Conservation (phyloP, 2,113 vertebrate genomes). For the Gopherus evgoodei region DNA sequence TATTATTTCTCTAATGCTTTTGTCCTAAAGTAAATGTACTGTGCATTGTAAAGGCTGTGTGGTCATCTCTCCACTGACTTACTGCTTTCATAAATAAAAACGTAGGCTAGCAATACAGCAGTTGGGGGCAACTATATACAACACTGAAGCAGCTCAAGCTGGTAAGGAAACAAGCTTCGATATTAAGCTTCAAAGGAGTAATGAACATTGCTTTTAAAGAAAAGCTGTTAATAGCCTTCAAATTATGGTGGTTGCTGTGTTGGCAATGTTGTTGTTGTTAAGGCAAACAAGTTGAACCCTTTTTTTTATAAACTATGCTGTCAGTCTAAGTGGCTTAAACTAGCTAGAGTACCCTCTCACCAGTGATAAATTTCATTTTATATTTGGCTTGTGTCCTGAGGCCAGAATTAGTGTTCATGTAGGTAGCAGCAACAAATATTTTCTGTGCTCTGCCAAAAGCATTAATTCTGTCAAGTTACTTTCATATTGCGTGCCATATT, state of each 20-base stretch:
- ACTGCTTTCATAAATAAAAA: too few species aligned
- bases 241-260: background rate
- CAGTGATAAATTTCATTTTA: background rate
- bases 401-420: background rate
- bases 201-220: too few species aligned
- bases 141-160: background rate
- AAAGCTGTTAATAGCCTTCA: background rate
- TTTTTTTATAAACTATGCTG: rapidly evolving
- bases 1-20: background rate
- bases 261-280: background rate
- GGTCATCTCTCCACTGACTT: background rate
- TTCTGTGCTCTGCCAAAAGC: conserved; percentile 1
- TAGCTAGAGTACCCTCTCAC: background rate
- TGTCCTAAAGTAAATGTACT: background rate
- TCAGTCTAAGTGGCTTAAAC: background rate
- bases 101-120: background rate
- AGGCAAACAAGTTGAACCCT: background rate
- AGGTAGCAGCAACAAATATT: background rate
- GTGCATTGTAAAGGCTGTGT: background rate
- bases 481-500: background rate
- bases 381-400: background rate
- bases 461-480: background rate
- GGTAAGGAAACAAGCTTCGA: background rate
- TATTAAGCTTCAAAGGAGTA: background rate
- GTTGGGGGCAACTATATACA: background rate